These are phyloP conservation scores for Margaritifera margaritifera DNA, from an alignment of 2,888 invertebrate species.

Conservation along the genomic window DNA sequence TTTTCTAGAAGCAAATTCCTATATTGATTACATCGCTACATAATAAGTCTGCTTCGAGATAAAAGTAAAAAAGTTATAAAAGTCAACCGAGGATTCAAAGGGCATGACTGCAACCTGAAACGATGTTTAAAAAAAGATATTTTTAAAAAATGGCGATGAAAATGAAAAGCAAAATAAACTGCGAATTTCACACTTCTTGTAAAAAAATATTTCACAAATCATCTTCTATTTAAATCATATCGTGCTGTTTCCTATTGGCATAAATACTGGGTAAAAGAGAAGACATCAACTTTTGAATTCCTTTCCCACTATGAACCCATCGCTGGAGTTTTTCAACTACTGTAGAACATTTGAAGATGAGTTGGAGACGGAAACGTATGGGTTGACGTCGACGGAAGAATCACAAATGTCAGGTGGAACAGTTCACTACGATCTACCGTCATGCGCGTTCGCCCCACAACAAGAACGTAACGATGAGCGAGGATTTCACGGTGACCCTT, in stretches of 20 bases:
- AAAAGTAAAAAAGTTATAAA: too few species aligned
- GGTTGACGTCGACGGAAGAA: neutral
- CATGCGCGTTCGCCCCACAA: slow-evolving; percentile 25
- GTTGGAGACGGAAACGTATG: slow-evolving; percentile 16
- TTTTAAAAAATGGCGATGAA: slow-evolving; percentile 8
- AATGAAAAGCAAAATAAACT: neutral
- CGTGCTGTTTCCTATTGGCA: neutral
- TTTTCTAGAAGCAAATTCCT: too few species aligned
- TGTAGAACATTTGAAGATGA: slow-evolving; percentile 47
- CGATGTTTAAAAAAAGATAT: too few species aligned
- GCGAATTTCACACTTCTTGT: neutral
- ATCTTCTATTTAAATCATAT: neutral
- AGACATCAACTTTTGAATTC: too few species aligned
- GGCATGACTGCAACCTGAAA: too few species aligned
- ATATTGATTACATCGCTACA: too few species aligned
- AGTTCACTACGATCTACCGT: slow-evolving; percentile 14
- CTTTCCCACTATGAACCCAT: slow-evolving; percentile 19
- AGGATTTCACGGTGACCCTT: slow-evolving; percentile 7
- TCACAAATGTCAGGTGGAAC: neutral
- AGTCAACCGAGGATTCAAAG: too few species aligned
- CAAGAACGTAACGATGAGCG: slow-evolving; percentile 19
- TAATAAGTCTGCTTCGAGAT: too few species aligned
- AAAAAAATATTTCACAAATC: neutral
- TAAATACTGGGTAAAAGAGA: neutral
- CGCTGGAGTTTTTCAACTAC: slow-evolving; percentile 42